phyloP scores from a whole-genome alignment of 2,888 invertebrate genomes.

The Spodoptera exigua region DNA sequence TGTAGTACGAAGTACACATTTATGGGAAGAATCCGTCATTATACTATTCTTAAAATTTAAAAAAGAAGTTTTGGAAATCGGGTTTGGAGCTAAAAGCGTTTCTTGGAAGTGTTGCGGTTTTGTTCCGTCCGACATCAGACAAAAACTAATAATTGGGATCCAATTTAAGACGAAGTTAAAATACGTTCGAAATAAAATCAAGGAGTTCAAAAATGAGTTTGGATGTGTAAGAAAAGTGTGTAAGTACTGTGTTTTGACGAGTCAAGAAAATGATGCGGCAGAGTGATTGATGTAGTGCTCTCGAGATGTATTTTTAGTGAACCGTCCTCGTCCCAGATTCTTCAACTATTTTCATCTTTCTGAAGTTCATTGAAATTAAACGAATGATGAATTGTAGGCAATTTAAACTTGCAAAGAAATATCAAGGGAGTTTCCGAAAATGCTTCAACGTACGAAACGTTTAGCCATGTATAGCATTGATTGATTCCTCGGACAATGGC shows the following conservation, averaged over 20 bases:
- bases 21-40: not conserved
- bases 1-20: not conserved
- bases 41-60: constrained; percentile 14
- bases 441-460: not conserved
- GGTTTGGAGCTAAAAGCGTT: constrained; percentile 26
- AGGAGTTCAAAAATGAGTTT: constrained; percentile 12
- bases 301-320: constrained; percentile 29
- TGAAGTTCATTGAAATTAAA: constrained; percentile 30
- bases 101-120: constrained; percentile 35
- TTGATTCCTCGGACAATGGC: constrained; percentile 37
- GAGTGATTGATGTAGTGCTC: constrained; percentile 45
- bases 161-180: constrained; percentile 21
- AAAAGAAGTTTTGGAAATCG: constrained; percentile 23
- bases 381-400: no score
- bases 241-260: constrained; percentile 21
- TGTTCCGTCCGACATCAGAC: constrained; percentile 27
- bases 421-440: no score
- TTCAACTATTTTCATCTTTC: constrained; percentile 16
- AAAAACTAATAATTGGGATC: constrained; percentile 44
- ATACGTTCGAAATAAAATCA: constrained; percentile 1
- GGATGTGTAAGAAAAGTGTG: constrained; percentile 11
- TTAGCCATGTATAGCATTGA: constrained; percentile 11
- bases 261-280: constrained; percentile 24
- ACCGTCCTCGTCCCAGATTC: constrained; percentile 30
- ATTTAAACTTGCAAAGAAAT: no score